These are phyloP conservation scores for Equus przewalskii DNA, from an alignment of 2,113 vertebrate species.

Conservation along the genomic window DNA sequence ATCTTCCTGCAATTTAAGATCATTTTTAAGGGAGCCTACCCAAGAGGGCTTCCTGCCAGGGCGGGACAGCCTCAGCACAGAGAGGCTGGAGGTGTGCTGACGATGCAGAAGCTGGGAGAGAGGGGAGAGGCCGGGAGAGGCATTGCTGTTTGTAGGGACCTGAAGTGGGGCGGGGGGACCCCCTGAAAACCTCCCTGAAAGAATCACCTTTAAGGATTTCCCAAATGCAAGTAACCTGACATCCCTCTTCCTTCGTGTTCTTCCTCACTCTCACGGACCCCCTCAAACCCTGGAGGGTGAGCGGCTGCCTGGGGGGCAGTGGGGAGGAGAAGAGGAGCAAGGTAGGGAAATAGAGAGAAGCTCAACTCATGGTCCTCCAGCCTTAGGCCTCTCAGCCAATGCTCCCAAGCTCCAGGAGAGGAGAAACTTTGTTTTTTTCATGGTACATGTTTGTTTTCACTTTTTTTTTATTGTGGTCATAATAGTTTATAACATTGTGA, in stretches of 20 bases:
- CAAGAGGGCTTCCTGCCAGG: background rate
- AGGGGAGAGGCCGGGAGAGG: background rate
- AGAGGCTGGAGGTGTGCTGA: background rate
- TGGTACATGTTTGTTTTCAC: too few species aligned
- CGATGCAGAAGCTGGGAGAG: background rate
- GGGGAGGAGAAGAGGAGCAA: background rate
- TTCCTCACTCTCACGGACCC: background rate
- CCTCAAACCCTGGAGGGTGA: background rate
- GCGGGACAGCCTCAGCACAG: background rate
- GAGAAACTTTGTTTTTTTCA: background rate
- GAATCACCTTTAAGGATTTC: background rate
- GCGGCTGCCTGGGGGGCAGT: background rate
- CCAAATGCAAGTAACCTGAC: background rate
- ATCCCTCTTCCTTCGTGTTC: background rate
- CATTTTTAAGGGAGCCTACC: background rate
- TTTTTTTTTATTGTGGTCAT: too few species aligned
- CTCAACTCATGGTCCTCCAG: background rate
- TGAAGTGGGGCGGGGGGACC: background rate
- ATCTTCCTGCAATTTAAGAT: background rate
- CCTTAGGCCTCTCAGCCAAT: background rate
- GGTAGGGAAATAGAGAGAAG: background rate
- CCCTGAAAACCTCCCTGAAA: background rate
- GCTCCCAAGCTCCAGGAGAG: background rate
- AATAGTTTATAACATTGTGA: too few species aligned
- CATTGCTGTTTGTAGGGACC: background rate